These are phyloP conservation scores for Entomobrya multifasciata DNA, from an alignment of 2,888 invertebrate genomes.

Conservation along the genomic window DNA sequence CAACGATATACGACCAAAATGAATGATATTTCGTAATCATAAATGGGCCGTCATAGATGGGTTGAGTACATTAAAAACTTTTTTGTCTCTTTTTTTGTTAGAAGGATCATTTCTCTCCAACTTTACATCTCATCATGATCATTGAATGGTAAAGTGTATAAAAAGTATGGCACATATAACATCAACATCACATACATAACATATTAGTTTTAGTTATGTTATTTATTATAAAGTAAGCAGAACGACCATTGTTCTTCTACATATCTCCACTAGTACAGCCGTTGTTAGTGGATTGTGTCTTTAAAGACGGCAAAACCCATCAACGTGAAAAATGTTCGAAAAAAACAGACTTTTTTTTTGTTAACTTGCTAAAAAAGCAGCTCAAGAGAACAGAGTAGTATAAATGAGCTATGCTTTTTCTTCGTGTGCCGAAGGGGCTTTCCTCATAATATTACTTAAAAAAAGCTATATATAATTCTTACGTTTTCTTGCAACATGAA, in stretches of 20 bases:
- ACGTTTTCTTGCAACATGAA: conserved; percentile 31
- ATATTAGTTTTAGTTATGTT: no score
- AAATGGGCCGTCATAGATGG: conserved; percentile 64
- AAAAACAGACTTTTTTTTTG: conserved; percentile 59
- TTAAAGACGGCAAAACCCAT: conserved; percentile 38
- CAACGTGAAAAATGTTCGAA: conserved; percentile 51
- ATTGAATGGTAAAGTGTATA: neutral
- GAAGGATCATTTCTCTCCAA: conserved; percentile 26
- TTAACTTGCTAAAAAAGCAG: conserved; percentile 57
- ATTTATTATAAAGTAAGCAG: neutral
- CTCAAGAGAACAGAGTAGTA: neutral
- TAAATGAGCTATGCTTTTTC: conserved; percentile 51
- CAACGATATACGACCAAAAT: conserved; percentile 1
- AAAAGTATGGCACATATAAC: conserved; percentile 50
- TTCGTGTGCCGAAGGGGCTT: conserved; percentile 62
- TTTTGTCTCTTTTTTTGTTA: conserved; percentile 42
- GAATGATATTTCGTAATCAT: conserved; percentile 66
- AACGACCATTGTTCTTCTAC: neutral
- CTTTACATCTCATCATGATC: neutral
- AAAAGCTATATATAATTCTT: neutral
- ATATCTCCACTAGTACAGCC: no score
- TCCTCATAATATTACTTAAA: conserved; percentile 12
- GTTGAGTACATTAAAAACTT: conserved; percentile 49
- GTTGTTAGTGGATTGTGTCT: neutral
- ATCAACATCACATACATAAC: conserved; percentile 8